Evolutionary conservation across 1,140 invertebrate genomes (phyloP).

Genomic region (Polyergus mexicanus): DNA sequence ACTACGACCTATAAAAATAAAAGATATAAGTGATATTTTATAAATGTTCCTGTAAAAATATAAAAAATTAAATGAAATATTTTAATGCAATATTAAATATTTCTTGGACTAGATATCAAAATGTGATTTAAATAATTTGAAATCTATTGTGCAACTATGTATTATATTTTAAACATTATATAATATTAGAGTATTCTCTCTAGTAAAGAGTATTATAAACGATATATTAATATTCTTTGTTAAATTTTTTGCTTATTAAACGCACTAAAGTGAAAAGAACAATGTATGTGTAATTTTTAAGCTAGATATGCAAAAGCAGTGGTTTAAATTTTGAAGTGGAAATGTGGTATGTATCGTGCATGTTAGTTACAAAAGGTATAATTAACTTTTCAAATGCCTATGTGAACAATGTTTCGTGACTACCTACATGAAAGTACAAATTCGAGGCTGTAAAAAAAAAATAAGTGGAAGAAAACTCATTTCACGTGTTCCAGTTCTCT

Average conservation of each 20-base stretch:
- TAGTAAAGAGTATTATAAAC: neutral
- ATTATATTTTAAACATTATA: neutral
- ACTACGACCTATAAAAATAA: no score
- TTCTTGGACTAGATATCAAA: neutral
- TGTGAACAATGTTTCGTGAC: constrained; percentile 54
- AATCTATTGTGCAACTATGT: neutral
- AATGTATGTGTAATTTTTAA: constrained; percentile 56
- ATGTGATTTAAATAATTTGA: neutral
- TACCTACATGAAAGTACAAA: constrained; percentile 49
- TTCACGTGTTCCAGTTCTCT: constrained; percentile 64
- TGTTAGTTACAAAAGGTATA: constrained; percentile 60
- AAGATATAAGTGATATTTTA: neutral
- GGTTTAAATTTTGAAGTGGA: constrained; percentile 46
- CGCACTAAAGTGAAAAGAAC: neutral
- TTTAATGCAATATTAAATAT: neutral
- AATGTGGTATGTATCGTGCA: constrained; percentile 11
- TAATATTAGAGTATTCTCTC: neutral
- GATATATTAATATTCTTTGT: neutral
- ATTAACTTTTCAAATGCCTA: constrained; percentile 60
- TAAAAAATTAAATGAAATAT: neutral
- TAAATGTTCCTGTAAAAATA: neutral
- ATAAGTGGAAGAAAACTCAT: constrained; percentile 62
- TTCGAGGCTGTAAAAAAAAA: constrained; percentile 31
- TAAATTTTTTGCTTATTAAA: neutral
- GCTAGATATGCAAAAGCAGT: constrained; percentile 36